These are phyloP conservation scores for Volucella inflata DNA, from an alignment of 2,888 invertebrate genomes.

Conservation along the genomic window DNA sequence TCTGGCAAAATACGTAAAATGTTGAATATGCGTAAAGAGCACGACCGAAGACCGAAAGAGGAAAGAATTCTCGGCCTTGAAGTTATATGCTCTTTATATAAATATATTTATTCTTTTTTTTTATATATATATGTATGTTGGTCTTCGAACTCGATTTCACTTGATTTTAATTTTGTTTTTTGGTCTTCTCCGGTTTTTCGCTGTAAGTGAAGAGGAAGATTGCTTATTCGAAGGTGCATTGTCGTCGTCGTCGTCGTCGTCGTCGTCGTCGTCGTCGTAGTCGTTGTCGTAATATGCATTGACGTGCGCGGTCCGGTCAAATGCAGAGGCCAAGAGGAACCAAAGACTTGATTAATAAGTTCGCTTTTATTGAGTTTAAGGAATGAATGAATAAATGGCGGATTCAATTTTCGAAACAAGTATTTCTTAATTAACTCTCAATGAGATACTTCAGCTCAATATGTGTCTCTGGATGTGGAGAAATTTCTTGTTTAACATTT, in stretches of 20 bases:
- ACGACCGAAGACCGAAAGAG: constrained; percentile 34
- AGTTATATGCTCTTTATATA: constrained; percentile 47
- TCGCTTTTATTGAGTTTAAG: constrained; percentile 58
- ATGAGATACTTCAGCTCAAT: constrained; percentile 49
- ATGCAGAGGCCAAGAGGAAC: no score
- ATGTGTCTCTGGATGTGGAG: constrained; percentile 23
- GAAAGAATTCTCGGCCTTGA: constrained; percentile 72
- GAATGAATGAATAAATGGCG: constrained; percentile 64
- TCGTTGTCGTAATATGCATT: no score
- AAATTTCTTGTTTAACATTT: constrained; percentile 45
- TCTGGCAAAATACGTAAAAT: constrained; percentile 51
- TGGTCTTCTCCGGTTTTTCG: constrained; percentile 22
- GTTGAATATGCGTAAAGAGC: constrained; percentile 73
- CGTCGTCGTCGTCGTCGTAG: constrained; percentile 34
- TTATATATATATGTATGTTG: constrained; percentile 4
- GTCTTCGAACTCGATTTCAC: constrained; percentile 72
- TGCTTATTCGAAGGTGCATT: constrained; percentile 66
- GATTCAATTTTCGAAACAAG: constrained; percentile 57
- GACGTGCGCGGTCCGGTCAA: no score
- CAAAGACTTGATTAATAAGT: constrained; percentile 56
- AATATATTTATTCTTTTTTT: constrained; percentile 2
- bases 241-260: not conserved
- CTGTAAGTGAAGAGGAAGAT: constrained; percentile 45
- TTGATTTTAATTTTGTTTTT: constrained; percentile 42
- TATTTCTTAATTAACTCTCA: constrained; percentile 71